Evolutionary conservation across 2,888 invertebrate genomes (phyloP), one percentile per base, ranked within the genome.

Genomic region (Drosophila trichaetosa): DNA sequence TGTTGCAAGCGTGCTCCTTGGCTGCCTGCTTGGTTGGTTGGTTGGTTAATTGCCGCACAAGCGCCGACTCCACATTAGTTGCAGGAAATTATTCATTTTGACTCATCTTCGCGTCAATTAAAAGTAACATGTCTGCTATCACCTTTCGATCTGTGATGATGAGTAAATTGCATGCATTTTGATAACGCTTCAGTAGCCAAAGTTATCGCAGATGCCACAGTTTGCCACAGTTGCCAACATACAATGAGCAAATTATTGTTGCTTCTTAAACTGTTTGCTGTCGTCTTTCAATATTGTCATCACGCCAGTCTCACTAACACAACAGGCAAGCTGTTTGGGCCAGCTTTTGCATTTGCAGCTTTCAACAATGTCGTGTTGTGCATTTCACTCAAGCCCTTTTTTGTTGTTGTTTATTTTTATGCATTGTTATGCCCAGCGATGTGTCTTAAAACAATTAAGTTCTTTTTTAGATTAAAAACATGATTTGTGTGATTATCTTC

Each of bases 61-160:
- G 87, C 81, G 79, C 79, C 89, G 68, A 82, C 83, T 83, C 88
- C 87, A 75, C 79, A 87, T 89, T 87, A 89, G 87, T 87, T 83
- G 87, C 87, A 87, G 87, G 86, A 76, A 82, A 89, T 90, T 90
- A 81, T 83, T 89, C 87, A 87, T 90, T 90, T 86, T 74, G 77
- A 76, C 83, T 88, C 86, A 91, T 91, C 82, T 83, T 82, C 88
- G 83, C 89, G 75, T 87, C 89, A 89, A 91, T 91, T 89, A 91
- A 87, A 89, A 77, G 80, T 84, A 89, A 90, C 86, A 86, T 90
- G 89, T 81, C 82, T 73, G 78, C 87, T 91, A 91, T 91, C 91
- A 91, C 87, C 87, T 91, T 79, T 87, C 89, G 90, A 91, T 90
- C 91, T 87, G 86, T 83, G 90, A 91, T 91, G 91, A 91, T 91